phyloP scores from a whole-genome alignment of 1,140 invertebrate genomes.

The Andrena cerasifolii region DNA sequence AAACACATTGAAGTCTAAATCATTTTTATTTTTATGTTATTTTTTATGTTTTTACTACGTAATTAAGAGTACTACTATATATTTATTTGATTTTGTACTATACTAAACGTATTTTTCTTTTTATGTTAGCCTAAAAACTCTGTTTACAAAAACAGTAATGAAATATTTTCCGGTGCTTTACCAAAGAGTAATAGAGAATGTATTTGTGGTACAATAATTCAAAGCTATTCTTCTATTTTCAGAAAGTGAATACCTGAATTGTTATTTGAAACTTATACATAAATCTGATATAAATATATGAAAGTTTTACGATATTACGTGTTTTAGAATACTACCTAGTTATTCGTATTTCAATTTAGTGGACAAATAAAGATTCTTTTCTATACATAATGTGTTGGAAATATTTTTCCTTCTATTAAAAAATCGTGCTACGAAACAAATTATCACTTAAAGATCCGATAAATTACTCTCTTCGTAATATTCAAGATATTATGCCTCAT shows the following conservation, averaged over 20 bases:
- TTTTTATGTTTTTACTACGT: slow-evolving; percentile 33
- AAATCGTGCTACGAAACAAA: too few species aligned
- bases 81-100: slow-evolving; percentile 24
- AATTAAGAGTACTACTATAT: slow-evolving; percentile 6
- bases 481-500: too few species aligned
- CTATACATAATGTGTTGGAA: too few species aligned
- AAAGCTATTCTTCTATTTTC: background rate
- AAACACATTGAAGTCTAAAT: slow-evolving; percentile 5
- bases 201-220: background rate
- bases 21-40: slow-evolving; percentile 29
- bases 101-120: background rate
- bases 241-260: background rate
- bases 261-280: background rate
- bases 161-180: slow-evolving; percentile 25
- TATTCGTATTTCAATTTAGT: background rate
- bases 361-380: too few species aligned
- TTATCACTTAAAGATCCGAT: too few species aligned
- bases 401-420: too few species aligned
- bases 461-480: too few species aligned
- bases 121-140: background rate
- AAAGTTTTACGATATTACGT: background rate
- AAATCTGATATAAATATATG: slow-evolving; percentile 27
- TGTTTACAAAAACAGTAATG: slow-evolving; percentile 3
- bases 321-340: background rate
- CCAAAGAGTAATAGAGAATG: slow-evolving; percentile 25